Conservation (phyloP, 2,888 invertebrate genomes). For the Sesia apiformis region DNA sequence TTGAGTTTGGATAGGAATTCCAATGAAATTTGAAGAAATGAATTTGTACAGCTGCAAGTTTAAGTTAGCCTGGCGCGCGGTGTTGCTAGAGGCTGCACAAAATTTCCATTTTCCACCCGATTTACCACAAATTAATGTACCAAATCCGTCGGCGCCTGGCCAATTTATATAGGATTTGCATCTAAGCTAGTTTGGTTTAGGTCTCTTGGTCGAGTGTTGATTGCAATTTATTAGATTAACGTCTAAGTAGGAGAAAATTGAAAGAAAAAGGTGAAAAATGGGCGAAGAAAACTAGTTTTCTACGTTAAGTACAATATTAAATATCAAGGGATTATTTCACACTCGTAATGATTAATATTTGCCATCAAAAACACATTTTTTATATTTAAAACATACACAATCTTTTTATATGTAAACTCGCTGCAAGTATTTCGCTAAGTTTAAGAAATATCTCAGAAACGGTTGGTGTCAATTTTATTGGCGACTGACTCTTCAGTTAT, state of each 20-base stretch:
- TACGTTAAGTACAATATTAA: too few relatives aligned
- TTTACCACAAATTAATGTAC: slow-evolving; percentile 70
- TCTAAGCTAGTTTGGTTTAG: slow-evolving; percentile 40
- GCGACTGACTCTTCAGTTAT: too few relatives aligned
- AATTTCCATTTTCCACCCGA: slow-evolving; percentile 72
- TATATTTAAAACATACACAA: too few relatives aligned
- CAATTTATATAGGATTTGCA: slow-evolving; percentile 66
- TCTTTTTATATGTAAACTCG: too few relatives aligned
- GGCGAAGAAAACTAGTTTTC: too few relatives aligned
- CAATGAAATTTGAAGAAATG: background rate
- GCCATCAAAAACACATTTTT: too few relatives aligned
- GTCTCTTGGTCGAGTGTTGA: slow-evolving; percentile 34
- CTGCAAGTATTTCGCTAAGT: too few relatives aligned
- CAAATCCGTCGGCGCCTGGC: slow-evolving; percentile 58
- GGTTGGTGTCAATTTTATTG: too few relatives aligned
- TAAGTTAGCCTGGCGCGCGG: slow-evolving; percentile 15
- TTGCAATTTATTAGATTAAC: slow-evolving; percentile 26
- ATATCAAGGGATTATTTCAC: too few relatives aligned
- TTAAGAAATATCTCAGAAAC: too few relatives aligned
- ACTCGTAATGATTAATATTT: too few relatives aligned
- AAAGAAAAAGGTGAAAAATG: background rate
- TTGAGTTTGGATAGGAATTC: background rate
- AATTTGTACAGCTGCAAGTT: slow-evolving; percentile 9
- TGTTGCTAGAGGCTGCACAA: slow-evolving; percentile 64
- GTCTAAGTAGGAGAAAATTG: background rate